A percentile compares a stretch with the other conserved stretches of the same genome.
These are phyloP conservation scores for Hylia prasina DNA, from an alignment of 2,113 vertebrate genomes.

Conservation along the genomic window DNA sequence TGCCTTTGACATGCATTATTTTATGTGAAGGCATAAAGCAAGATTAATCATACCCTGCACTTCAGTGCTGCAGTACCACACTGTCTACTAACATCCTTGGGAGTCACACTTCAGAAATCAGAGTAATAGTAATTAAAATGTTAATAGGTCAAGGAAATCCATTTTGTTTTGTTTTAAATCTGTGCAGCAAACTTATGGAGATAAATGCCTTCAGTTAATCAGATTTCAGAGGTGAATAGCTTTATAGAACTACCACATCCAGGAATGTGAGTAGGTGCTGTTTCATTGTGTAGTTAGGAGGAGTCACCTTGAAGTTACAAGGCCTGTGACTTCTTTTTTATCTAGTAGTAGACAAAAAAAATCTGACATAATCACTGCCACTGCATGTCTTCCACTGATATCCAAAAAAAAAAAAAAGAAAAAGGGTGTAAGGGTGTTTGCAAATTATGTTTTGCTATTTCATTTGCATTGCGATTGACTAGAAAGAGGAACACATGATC, in stretches of 20 bases:
- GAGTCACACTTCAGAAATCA: not conserved
- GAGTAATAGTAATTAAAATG: not conserved
- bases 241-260: not conserved
- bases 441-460: not conserved
- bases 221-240: not conserved
- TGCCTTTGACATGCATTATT: not conserved
- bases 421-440: fast-evolving
- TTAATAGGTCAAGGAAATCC: not conserved
- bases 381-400: not conserved
- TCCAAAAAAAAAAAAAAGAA: not conserved
- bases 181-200: not conserved
- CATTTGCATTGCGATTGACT: not conserved
- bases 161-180: not conserved
- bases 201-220: not conserved
- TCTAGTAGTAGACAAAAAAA: not conserved
- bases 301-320: not conserved
- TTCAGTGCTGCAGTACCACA: not conserved
- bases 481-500: not conserved
- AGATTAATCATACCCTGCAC: not conserved
- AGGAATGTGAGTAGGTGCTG: not conserved
- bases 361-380: not conserved
- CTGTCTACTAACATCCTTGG: not conserved
- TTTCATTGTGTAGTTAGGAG: not conserved
- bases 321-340: not conserved
- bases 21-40: not conserved